Evolutionary conservation across 2,797 vertebrate species (phyloP).

Genomic region (Coendou prehensilis): DNA sequence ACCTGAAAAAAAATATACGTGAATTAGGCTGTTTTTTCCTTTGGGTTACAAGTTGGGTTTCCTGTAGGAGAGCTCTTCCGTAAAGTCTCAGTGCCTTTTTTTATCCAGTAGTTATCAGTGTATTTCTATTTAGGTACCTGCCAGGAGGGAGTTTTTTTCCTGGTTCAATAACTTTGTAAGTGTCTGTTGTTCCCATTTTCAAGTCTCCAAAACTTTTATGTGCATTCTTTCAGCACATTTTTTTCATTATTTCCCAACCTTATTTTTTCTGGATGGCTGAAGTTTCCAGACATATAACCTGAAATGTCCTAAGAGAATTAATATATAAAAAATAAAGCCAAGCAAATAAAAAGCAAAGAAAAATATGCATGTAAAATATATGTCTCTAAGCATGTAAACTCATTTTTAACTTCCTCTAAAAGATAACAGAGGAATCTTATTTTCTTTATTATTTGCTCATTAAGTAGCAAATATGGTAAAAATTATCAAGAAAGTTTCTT

Average conservation of each 20-base stretch:
- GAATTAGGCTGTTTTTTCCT: constrained; percentile 35
- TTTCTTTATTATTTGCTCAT: constrained; percentile 85
- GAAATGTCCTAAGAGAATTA: constrained; percentile 90
- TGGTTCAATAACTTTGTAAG: constrained; percentile 84
- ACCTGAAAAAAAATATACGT: constrained; percentile 38
- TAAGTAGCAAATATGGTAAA: constrained; percentile 78
- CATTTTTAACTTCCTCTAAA: constrained; percentile 82
- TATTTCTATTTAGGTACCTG: constrained; percentile 71
- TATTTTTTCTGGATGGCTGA: constrained; percentile 87
- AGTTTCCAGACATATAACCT: constrained; percentile 90
- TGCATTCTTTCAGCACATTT: constrained; percentile 91
- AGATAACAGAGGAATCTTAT: constrained; percentile 81
- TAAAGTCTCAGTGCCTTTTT: constrained; percentile 72
- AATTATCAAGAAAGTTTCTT: constrained; percentile 76
- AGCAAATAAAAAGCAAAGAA: constrained; percentile 89
- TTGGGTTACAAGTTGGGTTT: constrained; percentile 63
- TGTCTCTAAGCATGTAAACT: constrained; percentile 2
- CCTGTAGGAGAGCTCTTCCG: neutral
- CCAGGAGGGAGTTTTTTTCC: constrained; percentile 79
- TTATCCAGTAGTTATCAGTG: constrained; percentile 71
- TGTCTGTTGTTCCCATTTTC: constrained; percentile 91
- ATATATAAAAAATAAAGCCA: constrained; percentile 88
- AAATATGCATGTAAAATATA: constrained; percentile 73
- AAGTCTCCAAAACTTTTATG: constrained; percentile 90
- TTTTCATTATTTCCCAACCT: constrained; percentile 90